phyloP scores from a whole-genome alignment of 2,888 invertebrate genomes.

The Campaea margaritaria region DNA sequence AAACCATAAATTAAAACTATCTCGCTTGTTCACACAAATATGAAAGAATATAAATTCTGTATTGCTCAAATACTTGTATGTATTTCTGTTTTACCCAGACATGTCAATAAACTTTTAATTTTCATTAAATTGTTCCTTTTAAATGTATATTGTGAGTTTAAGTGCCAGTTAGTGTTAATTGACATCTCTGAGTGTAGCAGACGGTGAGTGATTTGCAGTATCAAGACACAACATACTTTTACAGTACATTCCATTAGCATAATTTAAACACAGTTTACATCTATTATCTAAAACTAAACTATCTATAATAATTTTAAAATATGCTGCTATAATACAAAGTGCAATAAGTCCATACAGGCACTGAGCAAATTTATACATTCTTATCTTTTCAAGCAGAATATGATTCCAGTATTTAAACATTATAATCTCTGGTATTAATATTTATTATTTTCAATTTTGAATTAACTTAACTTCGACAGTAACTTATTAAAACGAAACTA shows the following conservation, averaged over 20 bases:
- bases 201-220: slow-evolving; percentile 28
- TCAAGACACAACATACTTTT: neutral
- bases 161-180: too few relatives aligned
- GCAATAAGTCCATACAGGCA: slow-evolving; percentile 46
- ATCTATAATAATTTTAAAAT: slow-evolving; percentile 34
- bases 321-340: slow-evolving; percentile 45
- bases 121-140: too few relatives aligned
- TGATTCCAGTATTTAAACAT: slow-evolving; percentile 20
- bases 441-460: neutral
- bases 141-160: too few relatives aligned
- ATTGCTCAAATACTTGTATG: slow-evolving; percentile 11
- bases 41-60: neutral
- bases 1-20: neutral
- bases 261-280: slow-evolving; percentile 35
- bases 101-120: too few relatives aligned
- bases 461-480: slow-evolving; percentile 3
- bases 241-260: slow-evolving; percentile 18
- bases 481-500: neutral
- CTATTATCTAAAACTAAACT: slow-evolving; percentile 34
- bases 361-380: slow-evolving; percentile 51
- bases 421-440: slow-evolving; percentile 20
- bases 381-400: slow-evolving; percentile 33
- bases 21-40: slow-evolving; percentile 2
- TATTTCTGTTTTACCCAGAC: neutral
- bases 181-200: neutral